A percentile compares a stretch with the other conserved stretches of the same genome.
These are phyloP conservation scores for Ciconia stormi DNA, from an alignment of 2,113 vertebrate species.

Conservation along the genomic window DNA sequence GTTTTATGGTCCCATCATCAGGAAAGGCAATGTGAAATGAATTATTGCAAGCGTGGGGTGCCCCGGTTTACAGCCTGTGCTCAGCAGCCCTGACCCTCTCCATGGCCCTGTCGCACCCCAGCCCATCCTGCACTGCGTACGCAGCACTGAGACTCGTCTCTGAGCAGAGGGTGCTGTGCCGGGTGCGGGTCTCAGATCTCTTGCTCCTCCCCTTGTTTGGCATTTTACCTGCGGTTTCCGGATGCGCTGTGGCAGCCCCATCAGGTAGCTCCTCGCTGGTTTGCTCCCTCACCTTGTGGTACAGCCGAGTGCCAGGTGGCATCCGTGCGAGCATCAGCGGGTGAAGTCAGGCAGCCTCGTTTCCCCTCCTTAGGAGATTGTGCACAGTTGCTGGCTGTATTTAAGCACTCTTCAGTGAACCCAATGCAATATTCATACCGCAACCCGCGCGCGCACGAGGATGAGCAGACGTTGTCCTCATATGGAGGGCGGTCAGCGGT, in stretches of 20 bases:
- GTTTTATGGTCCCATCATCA: neutral
- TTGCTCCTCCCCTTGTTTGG: neutral
- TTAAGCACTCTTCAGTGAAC: neutral
- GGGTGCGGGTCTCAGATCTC: neutral
- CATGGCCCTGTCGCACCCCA: accelerated
- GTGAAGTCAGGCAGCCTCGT: neutral
- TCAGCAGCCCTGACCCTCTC: neutral
- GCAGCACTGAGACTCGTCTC: accelerated
- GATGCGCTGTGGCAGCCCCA: neutral
- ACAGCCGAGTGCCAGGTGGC: neutral
- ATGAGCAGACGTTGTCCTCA: neutral
- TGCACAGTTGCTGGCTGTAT: neutral
- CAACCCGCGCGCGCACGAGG: accelerated
- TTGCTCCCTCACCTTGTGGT: neutral
- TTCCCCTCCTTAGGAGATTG: neutral
- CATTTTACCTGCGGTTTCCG: neutral
- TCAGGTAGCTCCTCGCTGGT: neutral
- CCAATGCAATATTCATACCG: neutral
- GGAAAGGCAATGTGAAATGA: neutral
- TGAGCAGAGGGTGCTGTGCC: neutral
- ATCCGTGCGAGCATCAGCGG: neutral
- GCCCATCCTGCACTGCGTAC: accelerated
- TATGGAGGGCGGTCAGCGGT: neutral
- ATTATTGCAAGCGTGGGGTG: neutral
- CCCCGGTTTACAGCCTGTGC: neutral